Base-by-base conservation (phyloP, 2,113 vertebrate genomes). In the Petrocephalus zakoni region DNA sequence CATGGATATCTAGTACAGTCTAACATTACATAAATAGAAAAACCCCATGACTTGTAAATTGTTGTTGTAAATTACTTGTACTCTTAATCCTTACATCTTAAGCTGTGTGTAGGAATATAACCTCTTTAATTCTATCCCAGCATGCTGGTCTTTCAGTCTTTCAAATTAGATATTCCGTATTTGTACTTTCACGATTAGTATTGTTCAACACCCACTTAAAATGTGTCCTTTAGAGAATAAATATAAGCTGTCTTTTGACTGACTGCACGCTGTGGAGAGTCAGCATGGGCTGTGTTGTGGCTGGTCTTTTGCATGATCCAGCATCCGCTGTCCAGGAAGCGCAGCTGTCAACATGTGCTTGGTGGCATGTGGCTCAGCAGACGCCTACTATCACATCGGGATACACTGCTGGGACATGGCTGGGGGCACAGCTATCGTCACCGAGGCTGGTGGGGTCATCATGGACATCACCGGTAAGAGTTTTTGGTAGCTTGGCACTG, bases 361-460 rank as follows among this genome's bases (percentile, higher is more conserved):
- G 81, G 98, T 99, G 72, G 98, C 97, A 25, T 92, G 96, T 0
- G 98, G 98, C 0, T 96, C 96, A 46, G 98, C 97, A 0, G 98
- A 99, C 37, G 97, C 97, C 0, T 99, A 99, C 91, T 99, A 98
- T 7, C 97, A 99, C 90, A 97, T 98, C 94, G 98, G 98, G 1
- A 98, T 99, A 93, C 97, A 99, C 92, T 98, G 97, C 93, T 99
- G 98, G 98, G 98, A 99, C 90, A 97, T 99, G 97, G 98, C 98
- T 0, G 98, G 97, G n/a, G 98, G 97, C 29, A 97, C 97, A 21
- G 93, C 96, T 49, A 94, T 99, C 0, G 91, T 99, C 52, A 97
- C 95, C 0, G 98, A 99, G 91, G 98, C 98, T 0, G 98, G 98
- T 0, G 98, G 98, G 17, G 96, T 98, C 0, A 93, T 99, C 49